These are phyloP conservation scores for Battus philenor DNA, from an alignment of 1,140 invertebrate species.

Conservation along the genomic window DNA sequence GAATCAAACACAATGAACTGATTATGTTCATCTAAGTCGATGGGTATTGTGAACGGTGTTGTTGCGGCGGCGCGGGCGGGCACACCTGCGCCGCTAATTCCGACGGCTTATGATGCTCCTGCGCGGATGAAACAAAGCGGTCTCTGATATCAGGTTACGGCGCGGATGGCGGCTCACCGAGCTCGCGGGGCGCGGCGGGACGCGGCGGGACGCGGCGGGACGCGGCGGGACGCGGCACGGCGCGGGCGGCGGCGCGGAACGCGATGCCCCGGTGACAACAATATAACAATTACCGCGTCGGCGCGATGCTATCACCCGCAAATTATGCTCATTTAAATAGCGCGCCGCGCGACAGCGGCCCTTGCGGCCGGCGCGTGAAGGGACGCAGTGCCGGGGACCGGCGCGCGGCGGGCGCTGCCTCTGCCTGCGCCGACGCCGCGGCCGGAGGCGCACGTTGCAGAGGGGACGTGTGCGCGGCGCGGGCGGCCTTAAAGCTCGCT, in stretches of 20 bases:
- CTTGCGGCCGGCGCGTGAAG: slow-evolving; percentile 19
- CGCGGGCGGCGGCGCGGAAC: slow-evolving; percentile 17
- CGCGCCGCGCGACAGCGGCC: background rate
- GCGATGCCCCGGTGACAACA: slow-evolving; percentile 26
- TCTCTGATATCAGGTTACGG: slow-evolving; percentile 25
- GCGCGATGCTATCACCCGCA: slow-evolving; percentile 34
- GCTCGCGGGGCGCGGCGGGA: too few species aligned
- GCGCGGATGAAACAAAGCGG: slow-evolving; percentile 20
- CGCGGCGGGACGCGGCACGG: background rate
- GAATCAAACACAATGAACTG: too few species aligned
- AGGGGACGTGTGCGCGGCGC: background rate
- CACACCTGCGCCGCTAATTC: slow-evolving; percentile 24
- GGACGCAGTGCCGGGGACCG: slow-evolving; percentile 48
- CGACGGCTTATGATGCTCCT: slow-evolving; percentile 29
- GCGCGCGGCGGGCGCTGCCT: too few species aligned
- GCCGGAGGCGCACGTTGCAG: too few species aligned
- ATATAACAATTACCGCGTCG: slow-evolving; percentile 37
- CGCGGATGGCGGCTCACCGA: background rate
- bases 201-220: background rate
- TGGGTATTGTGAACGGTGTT: too few species aligned
- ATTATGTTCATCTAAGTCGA: too few species aligned
- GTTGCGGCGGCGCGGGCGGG: background rate
- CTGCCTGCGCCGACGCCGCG: too few species aligned
- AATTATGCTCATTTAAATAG: slow-evolving; percentile 30
- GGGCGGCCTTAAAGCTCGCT: too few species aligned